These are phyloP conservation scores for Tiliacea citrago DNA, from an alignment of 2,888 invertebrate genomes.

Conservation along the genomic window DNA sequence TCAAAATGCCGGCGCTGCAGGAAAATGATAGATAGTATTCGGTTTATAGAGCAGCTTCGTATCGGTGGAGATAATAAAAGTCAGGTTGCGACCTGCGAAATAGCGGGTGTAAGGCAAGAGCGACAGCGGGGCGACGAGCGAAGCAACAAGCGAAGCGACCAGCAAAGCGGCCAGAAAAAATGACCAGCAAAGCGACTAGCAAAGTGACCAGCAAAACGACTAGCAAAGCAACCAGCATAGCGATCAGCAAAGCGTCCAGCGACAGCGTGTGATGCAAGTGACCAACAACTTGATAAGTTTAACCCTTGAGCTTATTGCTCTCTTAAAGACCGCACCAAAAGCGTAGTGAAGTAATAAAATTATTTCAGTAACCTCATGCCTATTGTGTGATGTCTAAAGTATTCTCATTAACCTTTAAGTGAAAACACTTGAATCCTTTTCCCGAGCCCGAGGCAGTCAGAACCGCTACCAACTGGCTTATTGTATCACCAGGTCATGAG, in stretches of 20 bases:
- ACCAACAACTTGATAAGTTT: not conserved
- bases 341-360: not conserved
- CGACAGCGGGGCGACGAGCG: not conserved
- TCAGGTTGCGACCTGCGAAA: constrained; percentile 42
- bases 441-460: not conserved
- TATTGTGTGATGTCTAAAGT: not conserved
- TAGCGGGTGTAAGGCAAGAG: not conserved
- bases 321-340: not conserved
- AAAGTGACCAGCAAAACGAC: not conserved
- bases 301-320: not conserved
- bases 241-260: not conserved
- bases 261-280: not conserved
- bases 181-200: not conserved
- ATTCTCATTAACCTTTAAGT: not conserved
- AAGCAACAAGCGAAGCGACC: not conserved
- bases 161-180: too few relatives aligned
- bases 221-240: not conserved
- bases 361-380: not conserved
- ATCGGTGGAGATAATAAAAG: constrained; percentile 47
- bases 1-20: constrained; percentile 67
- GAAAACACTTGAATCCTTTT: not conserved
- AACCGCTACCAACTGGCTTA: not conserved
- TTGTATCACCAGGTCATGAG: not conserved
- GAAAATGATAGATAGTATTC: constrained; percentile 70
- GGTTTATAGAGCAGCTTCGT: constrained; percentile 56